Evolutionary conservation across 2,797 vertebrate genomes (phyloP), one percentile per base, ranked within the genome.

Genomic region (Pseudochaenichthys georgianus): DNA sequence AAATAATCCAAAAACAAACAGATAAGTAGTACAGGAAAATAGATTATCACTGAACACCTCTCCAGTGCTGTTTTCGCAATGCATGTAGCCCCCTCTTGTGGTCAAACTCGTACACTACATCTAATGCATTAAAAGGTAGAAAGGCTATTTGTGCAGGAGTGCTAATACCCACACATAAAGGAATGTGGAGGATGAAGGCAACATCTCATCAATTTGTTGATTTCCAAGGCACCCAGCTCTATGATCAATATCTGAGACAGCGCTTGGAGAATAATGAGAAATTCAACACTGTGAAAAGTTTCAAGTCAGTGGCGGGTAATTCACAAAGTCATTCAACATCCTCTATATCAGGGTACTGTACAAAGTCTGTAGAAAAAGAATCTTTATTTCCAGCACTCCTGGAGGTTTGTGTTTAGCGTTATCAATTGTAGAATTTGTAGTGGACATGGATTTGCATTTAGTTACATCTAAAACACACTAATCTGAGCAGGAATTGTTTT

Each of bases 31-130:
- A 52, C 19, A 10, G 42, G 13, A 3, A 34, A 28, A 0, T 7
- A 57, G 46, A 3, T 42, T 10, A 42, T 38, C 15, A 19, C 38
- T 45, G 43, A 47, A 45, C 50, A 42, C 23, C 43, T 46, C 53
- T 70, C 23, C 13, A 9, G 28, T 9, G 43, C 45, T 28, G 47
- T 67, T 78, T 86, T 66, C 68, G 31, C 54, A 76, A 83, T 68
- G 77, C 69, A 76, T 64, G 13, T 64, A 72, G 81, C 81, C 9
- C 90, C 89, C 85, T 87, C 94, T 89, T 34, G 83, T 91, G 94
- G 85, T 16, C 3, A 5, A 9, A 45, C 28, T 9, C 31, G 38
- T n/a, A 48, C 54, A 79, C 53, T 82, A 66, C 82, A 82, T 8
- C 43, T 61, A 21, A 81, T 73, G 53, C 74, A 71, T 70, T 81